Evolutionary conservation across 2,888 invertebrate species (phyloP), one percentile per base, ranked within the genome.

Genomic region (Lomographa bimaculata): DNA sequence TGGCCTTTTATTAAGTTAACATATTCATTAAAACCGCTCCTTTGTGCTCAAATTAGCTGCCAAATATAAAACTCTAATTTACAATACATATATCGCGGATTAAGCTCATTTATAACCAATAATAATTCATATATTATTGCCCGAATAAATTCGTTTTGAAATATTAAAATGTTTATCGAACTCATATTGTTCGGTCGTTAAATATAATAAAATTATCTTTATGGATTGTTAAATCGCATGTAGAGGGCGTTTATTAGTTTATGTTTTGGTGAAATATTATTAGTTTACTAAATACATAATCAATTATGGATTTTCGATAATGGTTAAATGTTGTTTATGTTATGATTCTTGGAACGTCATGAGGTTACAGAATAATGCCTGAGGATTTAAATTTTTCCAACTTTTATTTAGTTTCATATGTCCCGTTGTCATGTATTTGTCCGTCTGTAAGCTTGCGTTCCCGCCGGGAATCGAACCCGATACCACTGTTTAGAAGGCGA

Each of bases 1-100:
- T 58, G 55, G 46, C 44, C 48, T 37, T 64, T 63, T 60, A 60
- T 59, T 52, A 46, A 49, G 46, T 65, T 64, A 59, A 50, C 45
- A 38, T 33, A 47, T 54, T 46, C 34, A 30, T 37, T 39, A 41
- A 45, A 49, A 4, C 43, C 34, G 7, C 4, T 35, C 14, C 19
- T 34, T 36, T 35, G 34, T 39, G 46, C 42, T 44, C 47, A 39
- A 52, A 54, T 53, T 45, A 27, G 20, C 37, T 46, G 44, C 38
- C 14, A 30, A 41, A 48, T 50, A 37, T 54, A 52, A 51, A 34
- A 54, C 59, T 57, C 50, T 56, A 58, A 58, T 58, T 59, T 57
- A 60, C 56, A 50, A 50, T 42, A 28, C 18, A 30, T 44, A 46
- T 55, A 46, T 50, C 45, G 40, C 36, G 37, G 21, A 10, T 47